Evolutionary conservation across 2,113 vertebrate genomes (phyloP).

Genomic region (Tachycineta bicolor): DNA sequence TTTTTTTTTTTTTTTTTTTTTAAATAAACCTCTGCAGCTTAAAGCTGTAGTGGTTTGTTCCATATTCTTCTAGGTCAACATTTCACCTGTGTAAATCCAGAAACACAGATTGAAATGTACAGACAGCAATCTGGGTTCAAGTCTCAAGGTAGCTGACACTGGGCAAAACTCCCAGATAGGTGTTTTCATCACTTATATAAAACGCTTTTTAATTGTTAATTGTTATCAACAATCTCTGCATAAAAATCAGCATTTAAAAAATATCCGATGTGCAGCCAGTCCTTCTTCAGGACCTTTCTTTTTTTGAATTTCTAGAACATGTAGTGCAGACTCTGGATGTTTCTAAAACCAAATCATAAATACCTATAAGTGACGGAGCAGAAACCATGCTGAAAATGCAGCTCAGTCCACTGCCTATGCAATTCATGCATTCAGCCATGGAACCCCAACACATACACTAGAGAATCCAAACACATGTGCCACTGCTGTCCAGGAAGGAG

Average conservation of each 20-base stretch:
- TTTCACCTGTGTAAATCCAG: conserved; percentile 76
- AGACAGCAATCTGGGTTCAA: conserved; percentile 62
- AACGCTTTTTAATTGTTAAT: conserved; percentile 60
- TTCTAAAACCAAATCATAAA: background rate
- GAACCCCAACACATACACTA: background rate
- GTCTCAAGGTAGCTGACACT: conserved; percentile 18
- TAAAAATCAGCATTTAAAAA: background rate
- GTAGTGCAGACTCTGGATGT: background rate
- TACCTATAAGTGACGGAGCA: background rate
- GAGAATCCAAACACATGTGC: background rate
- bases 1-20: conserved; percentile 61
- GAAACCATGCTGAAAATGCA: background rate
- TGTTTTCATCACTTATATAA: conserved; percentile 56
- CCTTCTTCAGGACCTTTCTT: background rate
- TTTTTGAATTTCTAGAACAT: background rate
- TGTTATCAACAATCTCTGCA: background rate
- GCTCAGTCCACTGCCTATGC: background rate
- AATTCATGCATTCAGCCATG: background rate
- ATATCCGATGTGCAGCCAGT: background rate
- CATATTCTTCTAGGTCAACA: conserved; percentile 72
- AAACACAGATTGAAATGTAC: conserved; percentile 60
- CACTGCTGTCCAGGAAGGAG: background rate
- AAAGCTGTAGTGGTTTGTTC: conserved; percentile 77
- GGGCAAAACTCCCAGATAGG: conserved; percentile 1
- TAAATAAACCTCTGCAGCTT: conserved; percentile 72